Evolutionary conservation across 35 echinoderm and acorn worm species (phyloP).

Genomic region (Hemicentrotus pulcherrimus): DNA sequence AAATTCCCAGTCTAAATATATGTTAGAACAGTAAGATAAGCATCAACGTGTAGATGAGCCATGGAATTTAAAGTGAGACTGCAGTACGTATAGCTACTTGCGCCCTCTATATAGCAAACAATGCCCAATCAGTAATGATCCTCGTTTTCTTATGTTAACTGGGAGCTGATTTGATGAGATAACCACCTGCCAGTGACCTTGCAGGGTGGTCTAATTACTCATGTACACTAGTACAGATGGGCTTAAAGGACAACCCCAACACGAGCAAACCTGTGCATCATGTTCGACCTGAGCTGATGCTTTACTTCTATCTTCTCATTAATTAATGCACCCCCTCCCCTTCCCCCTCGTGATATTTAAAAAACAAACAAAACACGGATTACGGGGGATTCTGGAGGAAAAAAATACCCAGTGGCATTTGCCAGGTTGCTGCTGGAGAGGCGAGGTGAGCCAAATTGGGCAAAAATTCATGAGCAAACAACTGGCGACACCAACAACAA

Average conservation of each 20-base stretch:
- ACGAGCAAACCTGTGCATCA: not conserved
- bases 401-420: not conserved
- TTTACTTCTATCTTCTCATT: not conserved
- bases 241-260: not conserved
- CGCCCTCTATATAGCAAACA: no score
- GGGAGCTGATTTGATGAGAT: no score
- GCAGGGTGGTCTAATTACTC: no score
- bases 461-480: not conserved
- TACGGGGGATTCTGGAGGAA: not conserved
- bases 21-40: no score
- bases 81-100: no score
- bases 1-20: no score
- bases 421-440: not conserved
- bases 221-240: no score
- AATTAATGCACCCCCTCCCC: not conserved
- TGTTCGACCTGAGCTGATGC: not conserved
- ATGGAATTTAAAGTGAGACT: not conserved
- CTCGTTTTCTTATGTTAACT: no score
- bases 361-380: not conserved
- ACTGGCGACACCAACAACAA: not conserved
- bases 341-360: not conserved
- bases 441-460: not conserved
- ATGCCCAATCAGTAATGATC: no score
- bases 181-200: no score
- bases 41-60: not conserved